Conservation (phyloP, 2,797 vertebrate species). For the Masticophis lateralis region DNA sequence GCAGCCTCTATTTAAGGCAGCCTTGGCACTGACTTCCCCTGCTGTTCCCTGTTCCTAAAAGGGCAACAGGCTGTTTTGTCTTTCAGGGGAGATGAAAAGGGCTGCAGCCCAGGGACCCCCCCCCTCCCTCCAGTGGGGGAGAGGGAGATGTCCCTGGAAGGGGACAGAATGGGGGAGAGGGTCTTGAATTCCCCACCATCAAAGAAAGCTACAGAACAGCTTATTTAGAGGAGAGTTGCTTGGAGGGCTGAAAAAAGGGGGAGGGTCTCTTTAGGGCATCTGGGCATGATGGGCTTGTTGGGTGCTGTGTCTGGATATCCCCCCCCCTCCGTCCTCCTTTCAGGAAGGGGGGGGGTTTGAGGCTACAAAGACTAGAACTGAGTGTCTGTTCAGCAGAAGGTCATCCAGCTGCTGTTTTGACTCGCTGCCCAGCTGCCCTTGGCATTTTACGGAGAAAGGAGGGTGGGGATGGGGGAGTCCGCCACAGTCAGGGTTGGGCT, state of each 20-base stretch:
- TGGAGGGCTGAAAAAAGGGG: too few species aligned
- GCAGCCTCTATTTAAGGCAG: conserved; percentile 48
- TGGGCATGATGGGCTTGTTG: not conserved
- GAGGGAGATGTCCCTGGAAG: not conserved
- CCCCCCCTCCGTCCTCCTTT: not conserved
- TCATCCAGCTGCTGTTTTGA: not conserved
- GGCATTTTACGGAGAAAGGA: not conserved
- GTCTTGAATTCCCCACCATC: not conserved
- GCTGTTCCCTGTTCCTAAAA: not conserved
- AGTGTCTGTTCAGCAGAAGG: not conserved
- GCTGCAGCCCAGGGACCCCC: not conserved
- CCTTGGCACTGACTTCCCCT: not conserved
- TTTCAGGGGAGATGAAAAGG: not conserved
- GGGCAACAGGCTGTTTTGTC: not conserved
- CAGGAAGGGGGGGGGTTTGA: not conserved
- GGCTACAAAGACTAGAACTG: not conserved
- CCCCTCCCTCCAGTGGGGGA: not conserved
- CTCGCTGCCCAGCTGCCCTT: not conserved
- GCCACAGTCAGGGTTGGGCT: not conserved
- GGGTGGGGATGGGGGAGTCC: not conserved
- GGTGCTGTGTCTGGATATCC: too few species aligned
- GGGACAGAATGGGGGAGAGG: not conserved
- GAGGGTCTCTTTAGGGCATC: not conserved
- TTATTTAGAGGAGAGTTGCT: not conserved
- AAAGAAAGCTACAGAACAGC: not conserved